A percentile compares a stretch with the other conserved stretches of the same genome.
phyloP scores from a whole-genome alignment of 2,797 vertebrate species.

The Tolypeutes matacus region DNA sequence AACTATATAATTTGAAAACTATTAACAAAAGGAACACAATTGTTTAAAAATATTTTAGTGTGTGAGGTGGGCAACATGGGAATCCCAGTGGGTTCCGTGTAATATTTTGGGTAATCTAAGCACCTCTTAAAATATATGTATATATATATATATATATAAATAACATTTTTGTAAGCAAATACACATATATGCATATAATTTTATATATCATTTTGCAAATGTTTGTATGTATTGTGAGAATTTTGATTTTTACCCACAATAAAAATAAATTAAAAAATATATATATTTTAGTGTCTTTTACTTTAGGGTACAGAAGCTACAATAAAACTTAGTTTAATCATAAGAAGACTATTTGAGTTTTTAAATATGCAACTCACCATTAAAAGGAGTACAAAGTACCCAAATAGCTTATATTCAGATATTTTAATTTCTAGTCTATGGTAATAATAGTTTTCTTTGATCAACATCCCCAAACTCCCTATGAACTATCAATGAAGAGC shows the following conservation, averaged over 20 bases:
- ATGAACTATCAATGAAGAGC: slow-evolving; percentile 67
- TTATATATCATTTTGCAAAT: no score
- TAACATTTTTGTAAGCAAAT: no score
- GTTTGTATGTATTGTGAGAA: no score
- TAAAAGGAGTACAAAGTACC: neutral
- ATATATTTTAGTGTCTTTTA: slow-evolving; percentile 44
- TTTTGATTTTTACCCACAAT: no score
- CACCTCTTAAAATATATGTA: no score
- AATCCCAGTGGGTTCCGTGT: no score
- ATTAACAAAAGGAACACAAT: slow-evolving; percentile 36
- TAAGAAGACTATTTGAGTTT: slow-evolving; percentile 57
- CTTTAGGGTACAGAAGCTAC: slow-evolving; percentile 32
- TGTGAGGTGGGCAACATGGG: no score
- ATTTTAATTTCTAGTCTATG: slow-evolving; percentile 72
- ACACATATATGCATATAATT: no score
- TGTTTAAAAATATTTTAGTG: slow-evolving; percentile 52
- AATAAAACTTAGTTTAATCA: slow-evolving; percentile 56
- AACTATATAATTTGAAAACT: slow-evolving; percentile 44
- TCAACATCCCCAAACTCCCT: slow-evolving; percentile 45
- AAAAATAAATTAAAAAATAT: no score
- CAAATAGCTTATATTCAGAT: slow-evolving; percentile 43
- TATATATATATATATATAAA: no score
- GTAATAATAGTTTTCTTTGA: slow-evolving; percentile 71
- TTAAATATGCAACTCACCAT: slow-evolving; percentile 38
- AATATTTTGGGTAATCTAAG: no score